Evolutionary conservation across 2,113 vertebrate genomes (phyloP).

Genomic region (Cheirogaleus medius): DNA sequence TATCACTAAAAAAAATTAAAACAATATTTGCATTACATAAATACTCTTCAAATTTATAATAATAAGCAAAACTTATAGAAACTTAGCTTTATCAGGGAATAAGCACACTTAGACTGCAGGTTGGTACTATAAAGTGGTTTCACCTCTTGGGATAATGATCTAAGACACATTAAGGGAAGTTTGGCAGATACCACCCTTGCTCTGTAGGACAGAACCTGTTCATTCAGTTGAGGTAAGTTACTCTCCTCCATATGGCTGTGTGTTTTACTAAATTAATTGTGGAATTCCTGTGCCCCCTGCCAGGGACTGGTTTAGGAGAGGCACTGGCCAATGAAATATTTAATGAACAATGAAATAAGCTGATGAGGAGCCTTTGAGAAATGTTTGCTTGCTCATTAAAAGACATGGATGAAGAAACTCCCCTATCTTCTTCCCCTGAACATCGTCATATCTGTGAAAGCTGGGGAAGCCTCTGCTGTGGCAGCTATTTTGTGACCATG

Average conservation of each 20-base stretch:
- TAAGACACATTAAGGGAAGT: background rate
- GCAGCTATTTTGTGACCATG: background rate
- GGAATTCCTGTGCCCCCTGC: background rate
- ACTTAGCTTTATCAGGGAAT: background rate
- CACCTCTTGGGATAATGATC: background rate
- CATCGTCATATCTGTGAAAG: background rate
- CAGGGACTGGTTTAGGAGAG: background rate
- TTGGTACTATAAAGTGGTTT: background rate
- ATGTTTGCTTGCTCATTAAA: background rate
- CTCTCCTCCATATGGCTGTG: background rate
- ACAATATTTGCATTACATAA: background rate
- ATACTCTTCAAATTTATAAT: background rate
- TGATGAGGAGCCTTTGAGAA: background rate
- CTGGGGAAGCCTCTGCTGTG: background rate
- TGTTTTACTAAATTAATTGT: background rate
- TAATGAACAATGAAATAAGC: background rate
- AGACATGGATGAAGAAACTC: background rate
- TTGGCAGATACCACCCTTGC: background rate
- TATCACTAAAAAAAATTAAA: background rate
- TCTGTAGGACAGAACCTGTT: background rate
- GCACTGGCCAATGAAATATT: background rate
- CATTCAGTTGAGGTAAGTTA: background rate
- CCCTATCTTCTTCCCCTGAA: background rate
- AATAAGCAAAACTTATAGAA: background rate
- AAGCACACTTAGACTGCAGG: background rate